A percentile compares a stretch with the other conserved stretches of the same genome.
Evolutionary conservation across 2,888 invertebrate genomes (phyloP).

Genomic region (Cantharis nigra): DNA sequence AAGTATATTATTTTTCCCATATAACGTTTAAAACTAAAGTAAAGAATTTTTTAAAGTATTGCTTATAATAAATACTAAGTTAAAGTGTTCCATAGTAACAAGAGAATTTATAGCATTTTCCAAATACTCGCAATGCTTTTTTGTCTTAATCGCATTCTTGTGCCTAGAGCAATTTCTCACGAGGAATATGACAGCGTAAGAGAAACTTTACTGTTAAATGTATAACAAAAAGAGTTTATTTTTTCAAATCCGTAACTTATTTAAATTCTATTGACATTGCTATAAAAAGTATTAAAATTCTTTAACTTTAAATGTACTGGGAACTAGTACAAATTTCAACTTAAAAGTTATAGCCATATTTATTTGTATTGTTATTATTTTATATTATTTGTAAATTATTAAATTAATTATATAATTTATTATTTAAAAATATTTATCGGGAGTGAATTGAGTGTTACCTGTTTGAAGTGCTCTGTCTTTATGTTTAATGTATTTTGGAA

Average conservation of each 20-base stretch:
- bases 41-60: not conserved
- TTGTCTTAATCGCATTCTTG: slow-evolving; percentile 4
- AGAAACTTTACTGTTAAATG: not conserved
- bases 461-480: too few relatives aligned
- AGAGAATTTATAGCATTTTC: slow-evolving; percentile 2
- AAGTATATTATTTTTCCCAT: not conserved
- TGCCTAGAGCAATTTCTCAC: slow-evolving; percentile 1
- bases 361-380: too few relatives aligned
- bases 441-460: too few relatives aligned
- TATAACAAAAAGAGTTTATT: not conserved
- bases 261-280: not conserved
- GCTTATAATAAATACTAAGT: not conserved
- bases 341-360: too few relatives aligned
- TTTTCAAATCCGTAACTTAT: not conserved
- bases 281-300: not conserved
- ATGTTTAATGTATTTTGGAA: too few relatives aligned
- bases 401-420: too few relatives aligned
- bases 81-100: slow-evolving; percentile 2
- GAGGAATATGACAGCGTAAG: not conserved
- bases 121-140: slow-evolving; percentile 3
- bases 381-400: too few relatives aligned
- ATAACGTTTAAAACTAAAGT: not conserved
- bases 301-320: not conserved
- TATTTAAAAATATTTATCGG: too few relatives aligned
- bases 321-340: not conserved